A percentile compares a stretch with the other conserved stretches of the same genome.
These are phyloP conservation scores for Aphyosemion australe DNA, from an alignment of 2,113 vertebrate species.

Conservation along the genomic window DNA sequence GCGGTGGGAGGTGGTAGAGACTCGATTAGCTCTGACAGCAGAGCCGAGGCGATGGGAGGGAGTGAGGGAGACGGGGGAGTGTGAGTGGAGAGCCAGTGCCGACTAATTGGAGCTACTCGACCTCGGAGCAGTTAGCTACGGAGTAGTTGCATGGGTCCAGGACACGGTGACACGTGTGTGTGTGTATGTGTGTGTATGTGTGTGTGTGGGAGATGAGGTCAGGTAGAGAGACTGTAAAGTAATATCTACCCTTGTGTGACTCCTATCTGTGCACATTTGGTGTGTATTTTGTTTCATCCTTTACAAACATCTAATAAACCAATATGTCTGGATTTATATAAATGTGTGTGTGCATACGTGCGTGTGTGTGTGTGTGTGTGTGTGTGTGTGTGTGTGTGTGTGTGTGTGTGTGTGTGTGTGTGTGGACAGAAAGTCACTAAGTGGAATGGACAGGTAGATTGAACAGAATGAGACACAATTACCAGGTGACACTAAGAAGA, in stretches of 20 bases:
- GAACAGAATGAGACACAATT: conserved; percentile 80
- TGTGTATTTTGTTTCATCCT: neutral
- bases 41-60: conserved; percentile 35
- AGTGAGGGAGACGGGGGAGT: neutral
- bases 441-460: conserved; percentile 78
- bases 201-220: neutral
- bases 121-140: conserved; percentile 64
- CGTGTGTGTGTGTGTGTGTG: conserved; percentile 5
- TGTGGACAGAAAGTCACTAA: conserved; percentile 56
- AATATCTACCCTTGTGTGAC: no score
- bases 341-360: neutral
- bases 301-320: neutral
- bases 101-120: conserved; percentile 79
- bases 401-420: conserved; percentile 45
- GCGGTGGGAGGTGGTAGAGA: conserved; percentile 67
- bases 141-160: conserved; percentile 42
- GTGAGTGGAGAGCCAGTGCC: conserved; percentile 39
- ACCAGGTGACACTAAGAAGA: conserved; percentile 74
- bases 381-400: neutral
- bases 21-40: conserved; percentile 79
- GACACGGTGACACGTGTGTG: conserved; percentile 26
- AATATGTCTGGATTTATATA: conserved; percentile 9
- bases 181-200: neutral
- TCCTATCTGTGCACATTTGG: neutral
- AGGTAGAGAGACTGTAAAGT: no score